Conservation (phyloP, 2,113 vertebrate species). For the Corythornis cristatus region DNA sequence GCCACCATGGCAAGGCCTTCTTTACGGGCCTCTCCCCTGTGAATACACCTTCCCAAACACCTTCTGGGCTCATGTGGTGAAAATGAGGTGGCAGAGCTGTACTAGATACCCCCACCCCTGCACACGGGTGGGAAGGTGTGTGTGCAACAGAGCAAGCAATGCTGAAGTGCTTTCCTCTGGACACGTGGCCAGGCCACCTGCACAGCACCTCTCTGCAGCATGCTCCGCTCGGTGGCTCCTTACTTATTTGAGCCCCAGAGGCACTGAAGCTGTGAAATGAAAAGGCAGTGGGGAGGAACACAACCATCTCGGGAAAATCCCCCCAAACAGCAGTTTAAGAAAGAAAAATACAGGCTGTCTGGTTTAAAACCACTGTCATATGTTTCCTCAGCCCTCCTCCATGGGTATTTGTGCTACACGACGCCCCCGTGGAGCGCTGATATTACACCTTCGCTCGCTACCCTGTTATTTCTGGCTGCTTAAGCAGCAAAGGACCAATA, state of each 20-base stretch:
- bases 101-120: not conserved
- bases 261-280: not conserved
- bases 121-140: not conserved
- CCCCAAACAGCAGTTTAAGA: not conserved
- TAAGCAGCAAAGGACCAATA: conserved; percentile 38
- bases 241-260: not conserved
- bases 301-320: not conserved
- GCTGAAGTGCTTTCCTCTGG: not conserved
- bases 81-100: not conserved
- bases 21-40: not conserved
- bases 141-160: not conserved
- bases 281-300: not conserved
- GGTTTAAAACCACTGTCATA: not conserved
- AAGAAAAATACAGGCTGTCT: conserved; percentile 15
- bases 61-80: rapidly evolving
- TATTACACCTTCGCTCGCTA: not conserved
- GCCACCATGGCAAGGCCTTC: not conserved
- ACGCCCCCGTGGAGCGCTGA: not conserved
- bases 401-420: not conserved
- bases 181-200: not conserved
- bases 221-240: not conserved
- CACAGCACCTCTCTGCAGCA: not conserved
- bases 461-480: conserved; percentile 49
- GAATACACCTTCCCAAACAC: not conserved
- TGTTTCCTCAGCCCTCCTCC: not conserved